Percentiles rank a stretch among this genome's conserved stretches.
Conservation (phyloP, 2,888 invertebrate genomes). For the Stenoptilia bipunctidactyla region DNA sequence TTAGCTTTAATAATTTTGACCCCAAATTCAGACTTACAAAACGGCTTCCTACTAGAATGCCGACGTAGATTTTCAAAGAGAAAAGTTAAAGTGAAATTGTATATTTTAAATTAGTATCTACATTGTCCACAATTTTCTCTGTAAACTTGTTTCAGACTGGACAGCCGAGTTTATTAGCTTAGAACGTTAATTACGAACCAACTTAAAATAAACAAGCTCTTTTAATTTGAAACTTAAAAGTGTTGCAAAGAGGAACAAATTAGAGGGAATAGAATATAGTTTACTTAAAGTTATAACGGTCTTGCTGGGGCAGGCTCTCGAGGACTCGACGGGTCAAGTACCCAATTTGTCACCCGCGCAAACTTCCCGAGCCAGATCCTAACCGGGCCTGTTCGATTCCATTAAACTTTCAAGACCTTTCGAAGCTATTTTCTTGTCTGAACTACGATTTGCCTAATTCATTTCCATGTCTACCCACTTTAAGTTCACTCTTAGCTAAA, state of each 20-base stretch:
- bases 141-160: not conserved
- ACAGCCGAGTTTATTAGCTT: not conserved
- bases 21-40: no score
- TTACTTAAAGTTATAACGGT: conserved; percentile 71
- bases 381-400: conserved; percentile 59
- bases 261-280: conserved; percentile 69
- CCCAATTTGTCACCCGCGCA: conserved; percentile 70
- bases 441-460: conserved; percentile 63
- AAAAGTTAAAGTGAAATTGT: not conserved
- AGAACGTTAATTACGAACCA: conserved; percentile 13
- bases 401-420: conserved; percentile 71
- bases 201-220: conserved; percentile 23
- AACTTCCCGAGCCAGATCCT: conserved; percentile 45
- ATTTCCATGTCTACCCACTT: conserved; percentile 18
- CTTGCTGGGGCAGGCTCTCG: conserved; percentile 60
- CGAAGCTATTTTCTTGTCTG: conserved; percentile 66
- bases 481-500: no score
- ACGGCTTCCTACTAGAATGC: no score
- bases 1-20: no score
- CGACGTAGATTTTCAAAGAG: not conserved
- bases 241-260: conserved; percentile 48
- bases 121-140: not conserved
- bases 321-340: conserved; percentile 63
- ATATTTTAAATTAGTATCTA: not conserved
- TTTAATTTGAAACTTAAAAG: conserved; percentile 49